These are phyloP conservation scores for Amblyraja radiata DNA, from an alignment of 2,797 vertebrate genomes.

Conservation along the genomic window DNA sequence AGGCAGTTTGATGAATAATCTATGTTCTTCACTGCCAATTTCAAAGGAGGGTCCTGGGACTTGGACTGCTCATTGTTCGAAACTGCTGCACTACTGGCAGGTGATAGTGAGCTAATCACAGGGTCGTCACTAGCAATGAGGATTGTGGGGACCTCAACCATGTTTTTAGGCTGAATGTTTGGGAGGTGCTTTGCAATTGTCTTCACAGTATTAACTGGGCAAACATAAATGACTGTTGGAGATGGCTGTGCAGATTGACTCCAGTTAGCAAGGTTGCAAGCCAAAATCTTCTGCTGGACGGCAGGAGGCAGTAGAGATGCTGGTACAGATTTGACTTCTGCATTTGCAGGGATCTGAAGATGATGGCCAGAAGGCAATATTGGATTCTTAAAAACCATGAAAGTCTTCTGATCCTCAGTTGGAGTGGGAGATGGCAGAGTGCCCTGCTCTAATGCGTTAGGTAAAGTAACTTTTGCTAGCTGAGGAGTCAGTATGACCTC, in stretches of 20 bases:
- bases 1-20: constrained; percentile 48
- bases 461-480: background rate
- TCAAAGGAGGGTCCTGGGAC: constrained; percentile 50
- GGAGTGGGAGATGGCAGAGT: background rate
- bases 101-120: constrained; percentile 42
- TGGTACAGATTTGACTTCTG: constrained; percentile 60
- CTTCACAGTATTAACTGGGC: constrained; percentile 61
- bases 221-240: constrained; percentile 55
- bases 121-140: constrained; percentile 40
- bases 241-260: constrained; percentile 48
- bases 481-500: background rate
- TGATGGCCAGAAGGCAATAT: constrained; percentile 56
- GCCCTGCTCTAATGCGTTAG: background rate
- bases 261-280: constrained; percentile 45
- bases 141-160: constrained; percentile 42
- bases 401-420: background rate
- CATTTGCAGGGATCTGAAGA: constrained; percentile 62
- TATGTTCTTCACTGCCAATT: constrained; percentile 57
- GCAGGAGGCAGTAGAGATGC: constrained; percentile 56
- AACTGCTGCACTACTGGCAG: background rate
- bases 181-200: constrained; percentile 46
- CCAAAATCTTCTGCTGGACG: constrained; percentile 60
- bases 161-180: constrained; percentile 46
- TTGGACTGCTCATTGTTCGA: constrained; percentile 16
- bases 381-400: constrained; percentile 44